Percentiles rank a stretch among this genome's conserved stretches.
phyloP scores from a whole-genome alignment of 2,113 vertebrate species.

The Charina bottae region DNA sequence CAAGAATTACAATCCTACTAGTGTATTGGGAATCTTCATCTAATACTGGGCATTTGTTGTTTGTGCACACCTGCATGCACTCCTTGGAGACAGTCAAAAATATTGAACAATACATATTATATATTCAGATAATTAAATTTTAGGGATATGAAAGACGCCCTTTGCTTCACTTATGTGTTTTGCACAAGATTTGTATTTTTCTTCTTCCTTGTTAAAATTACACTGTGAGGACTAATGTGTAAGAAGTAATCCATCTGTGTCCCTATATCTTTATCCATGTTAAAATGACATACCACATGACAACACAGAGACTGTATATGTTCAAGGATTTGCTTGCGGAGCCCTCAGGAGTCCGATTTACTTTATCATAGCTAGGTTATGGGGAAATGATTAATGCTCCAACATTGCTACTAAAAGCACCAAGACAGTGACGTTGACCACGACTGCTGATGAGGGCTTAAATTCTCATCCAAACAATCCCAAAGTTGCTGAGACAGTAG shows the following conservation, averaged over 20 bases:
- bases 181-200: neutral
- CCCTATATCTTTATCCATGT: neutral
- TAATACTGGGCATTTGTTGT: neutral
- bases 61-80: neutral
- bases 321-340: neutral
- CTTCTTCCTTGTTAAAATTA: neutral
- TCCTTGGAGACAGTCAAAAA: neutral
- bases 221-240: neutral
- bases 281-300: neutral
- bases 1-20: neutral
- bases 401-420: neutral
- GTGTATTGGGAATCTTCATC: neutral
- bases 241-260: neutral
- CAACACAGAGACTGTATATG: neutral
- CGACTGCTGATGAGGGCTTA: neutral
- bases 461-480: neutral
- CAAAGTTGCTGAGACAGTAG: neutral
- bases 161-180: neutral
- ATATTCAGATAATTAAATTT: neutral
- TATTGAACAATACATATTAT: neutral
- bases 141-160: neutral
- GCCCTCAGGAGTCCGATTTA: neutral
- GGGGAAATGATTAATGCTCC: neutral
- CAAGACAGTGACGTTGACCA: neutral
- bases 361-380: neutral